A percentile compares a stretch with the other conserved stretches of the same genome.
Conservation (phyloP, 2,113 vertebrate species). For the Aphelocoma coerulescens region DNA sequence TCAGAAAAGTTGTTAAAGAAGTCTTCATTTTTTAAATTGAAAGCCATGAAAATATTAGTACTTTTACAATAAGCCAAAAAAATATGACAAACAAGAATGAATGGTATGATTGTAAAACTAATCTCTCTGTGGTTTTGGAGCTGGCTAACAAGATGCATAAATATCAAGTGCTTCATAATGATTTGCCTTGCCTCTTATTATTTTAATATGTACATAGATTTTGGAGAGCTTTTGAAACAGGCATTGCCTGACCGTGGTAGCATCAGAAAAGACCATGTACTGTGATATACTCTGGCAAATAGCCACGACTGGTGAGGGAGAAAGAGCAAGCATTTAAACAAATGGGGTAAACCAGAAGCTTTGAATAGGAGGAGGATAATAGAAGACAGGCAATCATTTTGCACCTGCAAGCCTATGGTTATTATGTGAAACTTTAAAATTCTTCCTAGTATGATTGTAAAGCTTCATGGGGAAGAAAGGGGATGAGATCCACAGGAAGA, state of each 20-base stretch:
- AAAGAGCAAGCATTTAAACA: neutral
- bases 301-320: neutral
- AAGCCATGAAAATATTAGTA: neutral
- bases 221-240: neutral
- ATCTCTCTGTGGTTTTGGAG: neutral
- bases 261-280: neutral
- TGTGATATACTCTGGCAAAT: neutral
- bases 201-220: neutral
- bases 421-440: neutral
- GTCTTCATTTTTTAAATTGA: neutral
- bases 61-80: neutral
- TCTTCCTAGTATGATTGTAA: neutral
- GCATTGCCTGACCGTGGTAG: neutral
- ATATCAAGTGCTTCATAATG: neutral
- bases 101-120: neutral
- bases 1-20: neutral
- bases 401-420: neutral
- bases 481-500: neutral
- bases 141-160: neutral
- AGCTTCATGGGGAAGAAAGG: neutral
- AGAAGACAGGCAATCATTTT: neutral
- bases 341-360: neutral
- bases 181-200: neutral
- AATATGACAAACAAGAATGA: neutral
- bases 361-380: neutral